A percentile compares a stretch with the other conserved stretches of the same genome.
Evolutionary conservation across 2,888 invertebrate genomes (phyloP).

Genomic region (Patella pellucida): DNA sequence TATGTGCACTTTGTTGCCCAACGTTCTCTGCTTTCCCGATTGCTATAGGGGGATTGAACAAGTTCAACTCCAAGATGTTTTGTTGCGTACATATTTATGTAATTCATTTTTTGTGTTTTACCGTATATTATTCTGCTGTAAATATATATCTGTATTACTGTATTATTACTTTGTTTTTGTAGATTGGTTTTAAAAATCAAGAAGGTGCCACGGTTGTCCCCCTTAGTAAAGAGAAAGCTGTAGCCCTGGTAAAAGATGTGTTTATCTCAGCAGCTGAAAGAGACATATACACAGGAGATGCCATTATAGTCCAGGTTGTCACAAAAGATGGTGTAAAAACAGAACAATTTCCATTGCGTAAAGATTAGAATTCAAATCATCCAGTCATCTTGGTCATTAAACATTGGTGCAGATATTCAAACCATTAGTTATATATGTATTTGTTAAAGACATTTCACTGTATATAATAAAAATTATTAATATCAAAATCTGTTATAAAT

Average conservation of each 20-base stretch:
- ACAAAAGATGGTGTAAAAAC: conserved; percentile 87
- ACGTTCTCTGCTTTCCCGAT: too few species aligned
- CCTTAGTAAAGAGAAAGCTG: conserved; percentile 84
- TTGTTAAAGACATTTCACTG: too few species aligned
- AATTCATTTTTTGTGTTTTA: neutral
- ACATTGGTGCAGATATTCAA: too few species aligned
- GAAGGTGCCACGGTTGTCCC: conserved; percentile 77
- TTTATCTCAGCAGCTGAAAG: conserved; percentile 98
- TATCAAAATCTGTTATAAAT: too few species aligned
- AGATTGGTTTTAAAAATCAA: conserved; percentile 91
- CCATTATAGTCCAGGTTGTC: conserved; percentile 86
- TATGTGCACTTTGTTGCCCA: too few species aligned
- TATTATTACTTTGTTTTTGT: conserved; percentile 42
- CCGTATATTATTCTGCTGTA: neutral
- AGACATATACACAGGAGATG: conserved; percentile 97
- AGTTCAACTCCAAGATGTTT: too few species aligned
- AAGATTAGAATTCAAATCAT: conserved; percentile 78
- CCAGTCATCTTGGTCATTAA: neutral
- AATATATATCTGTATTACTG: neutral
- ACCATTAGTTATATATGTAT: too few species aligned
- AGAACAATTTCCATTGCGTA: conserved; percentile 81
- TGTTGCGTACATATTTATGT: too few species aligned
- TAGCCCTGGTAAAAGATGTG: conserved; percentile 90
- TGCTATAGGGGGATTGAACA: too few species aligned
- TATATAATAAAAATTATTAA: too few species aligned